phyloP scores from a whole-genome alignment of 92 coral and sea anemone species.

The Palythoa grandis region DNA sequence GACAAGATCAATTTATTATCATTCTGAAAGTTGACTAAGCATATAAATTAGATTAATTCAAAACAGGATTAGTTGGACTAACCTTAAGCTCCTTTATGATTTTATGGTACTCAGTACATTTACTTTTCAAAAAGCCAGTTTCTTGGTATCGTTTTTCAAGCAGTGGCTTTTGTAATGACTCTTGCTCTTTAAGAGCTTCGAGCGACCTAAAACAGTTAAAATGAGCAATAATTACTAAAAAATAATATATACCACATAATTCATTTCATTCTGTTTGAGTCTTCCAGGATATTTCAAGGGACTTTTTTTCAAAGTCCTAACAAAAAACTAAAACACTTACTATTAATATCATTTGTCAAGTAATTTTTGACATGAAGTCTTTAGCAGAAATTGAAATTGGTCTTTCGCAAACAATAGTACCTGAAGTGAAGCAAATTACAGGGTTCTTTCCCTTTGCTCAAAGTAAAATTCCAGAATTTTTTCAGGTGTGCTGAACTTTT shows the following conservation, averaged over 20 bases:
- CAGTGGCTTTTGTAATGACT: slow-evolving; percentile 73
- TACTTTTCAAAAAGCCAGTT: slow-evolving; percentile 82
- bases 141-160: slow-evolving; percentile 82
- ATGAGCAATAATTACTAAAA: background rate
- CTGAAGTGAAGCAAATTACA: too few relatives aligned
- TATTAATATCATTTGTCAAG: too few relatives aligned
- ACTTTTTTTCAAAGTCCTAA: too few relatives aligned
- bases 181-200: slow-evolving; percentile 83
- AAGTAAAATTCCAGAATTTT: too few relatives aligned
- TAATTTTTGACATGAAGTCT: background rate
- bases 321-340: too few relatives aligned
- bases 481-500: too few relatives aligned
- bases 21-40: too few relatives aligned
- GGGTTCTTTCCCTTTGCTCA: too few relatives aligned
- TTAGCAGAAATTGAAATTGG: too few relatives aligned
- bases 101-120: slow-evolving; percentile 83
- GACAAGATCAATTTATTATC: too few relatives aligned
- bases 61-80: background rate
- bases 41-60: background rate
- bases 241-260: background rate
- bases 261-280: background rate
- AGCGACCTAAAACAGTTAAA: slow-evolving; percentile 59
- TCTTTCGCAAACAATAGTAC: too few relatives aligned
- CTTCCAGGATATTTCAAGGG: too few relatives aligned
- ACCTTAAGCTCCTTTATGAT: slow-evolving; percentile 81